Evolutionary conservation across 2,113 vertebrate genomes (phyloP), one percentile per base, ranked within the genome.

Genomic region (Oncorhynchus clarkii): DNA sequence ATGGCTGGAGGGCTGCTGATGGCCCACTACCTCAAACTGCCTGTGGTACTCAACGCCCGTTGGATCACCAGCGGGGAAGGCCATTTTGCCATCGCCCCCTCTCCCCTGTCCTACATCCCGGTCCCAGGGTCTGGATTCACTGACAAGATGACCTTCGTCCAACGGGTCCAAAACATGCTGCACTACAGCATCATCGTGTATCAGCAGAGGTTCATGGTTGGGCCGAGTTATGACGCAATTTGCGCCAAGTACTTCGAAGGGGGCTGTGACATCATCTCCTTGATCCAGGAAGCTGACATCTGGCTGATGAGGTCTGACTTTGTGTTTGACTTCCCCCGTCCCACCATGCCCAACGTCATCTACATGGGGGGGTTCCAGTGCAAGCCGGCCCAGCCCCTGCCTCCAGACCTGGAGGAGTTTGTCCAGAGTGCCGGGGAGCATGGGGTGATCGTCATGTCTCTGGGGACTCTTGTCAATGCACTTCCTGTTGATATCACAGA

Each of bases 21-120:
- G 1, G 92, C 92, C 20, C 89, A 91, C 76, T 91, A 90, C 71
- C 79, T 94, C 16, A 90, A 92, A 31, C 84, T 94, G 14, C 93
- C 93, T 0, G 0, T 90, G 1, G 93, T 92, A 27, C 85, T 94
- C 9, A 93, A 92, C 51, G 92, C 88, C 14, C 91, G 93, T 51
- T 94, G 93, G 93, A 87, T 91, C 71, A 71, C 85, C 2, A 85
- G 83, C 2, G 89, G 90, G 7, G 92, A 93, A 1, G 92, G 90
- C 0, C 92, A 93, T 29, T 91, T 90, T 60, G 74, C 27, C 0
- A 76, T 91, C 0, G 92, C 92, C 11, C 93, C 93, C 7, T 92
- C 92, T 0, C 93, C 93, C 0, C 68, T 90, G 11, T 94, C 93
- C 24, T 94, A 92, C 4, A 73, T 94, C 51, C 93, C 93, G 12